Percentiles rank a stretch among this genome's conserved stretches.
Evolutionary conservation across 2,797 vertebrate genomes (phyloP).

Genomic region (Pseudochromis fuscus): DNA sequence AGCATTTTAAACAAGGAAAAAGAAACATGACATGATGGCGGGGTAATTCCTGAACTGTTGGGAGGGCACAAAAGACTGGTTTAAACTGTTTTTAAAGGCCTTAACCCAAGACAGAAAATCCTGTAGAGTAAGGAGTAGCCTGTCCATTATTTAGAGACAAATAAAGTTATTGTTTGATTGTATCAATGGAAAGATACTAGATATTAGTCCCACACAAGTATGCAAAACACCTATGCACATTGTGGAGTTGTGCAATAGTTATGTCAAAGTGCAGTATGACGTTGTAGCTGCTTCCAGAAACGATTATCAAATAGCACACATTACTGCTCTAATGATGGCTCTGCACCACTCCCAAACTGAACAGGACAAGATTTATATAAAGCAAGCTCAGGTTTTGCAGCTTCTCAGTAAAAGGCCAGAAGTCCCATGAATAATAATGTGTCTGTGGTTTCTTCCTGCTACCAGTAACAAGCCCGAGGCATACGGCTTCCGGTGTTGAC

Average conservation of each 20-base stretch:
- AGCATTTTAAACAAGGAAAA: constrained; percentile 25
- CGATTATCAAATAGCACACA: not conserved
- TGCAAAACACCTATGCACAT: constrained; percentile 7
- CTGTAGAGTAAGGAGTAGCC: not conserved
- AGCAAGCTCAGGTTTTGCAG: constrained; percentile 13
- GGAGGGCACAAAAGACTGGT: not conserved
- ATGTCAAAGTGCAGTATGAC: constrained; percentile 16
- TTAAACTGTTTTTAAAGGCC: not conserved
- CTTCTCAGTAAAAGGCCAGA: constrained; percentile 25
- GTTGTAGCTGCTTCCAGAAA: too few species aligned
- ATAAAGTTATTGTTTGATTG: not conserved
- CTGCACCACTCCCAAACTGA: not conserved
- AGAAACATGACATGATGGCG: constrained; percentile 29
- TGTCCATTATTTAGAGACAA: not conserved
- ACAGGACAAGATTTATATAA: not conserved
- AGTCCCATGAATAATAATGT: constrained; percentile 13
- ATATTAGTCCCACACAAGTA: not conserved
- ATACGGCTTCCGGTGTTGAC: constrained; percentile 11
- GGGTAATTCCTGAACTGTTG: constrained; percentile 9
- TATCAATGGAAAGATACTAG: not conserved
- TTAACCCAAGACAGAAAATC: not conserved
- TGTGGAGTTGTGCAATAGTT: not conserved
- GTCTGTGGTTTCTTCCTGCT: constrained; percentile 7
- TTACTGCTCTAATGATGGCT: not conserved
- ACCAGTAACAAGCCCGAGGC: not conserved